Conservation (phyloP, 2,113 vertebrate genomes). For the Channa argus region DNA sequence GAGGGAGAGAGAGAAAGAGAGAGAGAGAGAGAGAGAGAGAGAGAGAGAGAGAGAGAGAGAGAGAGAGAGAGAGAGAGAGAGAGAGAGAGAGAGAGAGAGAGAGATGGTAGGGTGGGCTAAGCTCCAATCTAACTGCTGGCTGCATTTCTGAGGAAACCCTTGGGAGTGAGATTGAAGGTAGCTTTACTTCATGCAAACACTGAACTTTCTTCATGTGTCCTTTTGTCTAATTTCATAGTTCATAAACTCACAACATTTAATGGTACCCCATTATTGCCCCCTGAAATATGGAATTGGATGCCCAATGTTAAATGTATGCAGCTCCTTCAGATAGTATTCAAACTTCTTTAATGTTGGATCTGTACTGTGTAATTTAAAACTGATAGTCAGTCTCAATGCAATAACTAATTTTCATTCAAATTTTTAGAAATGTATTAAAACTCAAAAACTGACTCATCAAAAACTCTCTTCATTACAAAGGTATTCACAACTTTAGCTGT, state of each 20-base stretch:
- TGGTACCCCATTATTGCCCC: conserved; percentile 1
- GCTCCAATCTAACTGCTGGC: conserved; percentile 45
- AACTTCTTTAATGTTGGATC: too few relatives aligned
- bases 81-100: neutral
- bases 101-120: conserved; percentile 28
- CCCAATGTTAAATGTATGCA: conserved; percentile 16
- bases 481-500: too few relatives aligned
- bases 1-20: conserved; percentile 3
- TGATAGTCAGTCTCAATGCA: too few relatives aligned
- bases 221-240: conserved; percentile 58
- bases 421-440: too few relatives aligned
- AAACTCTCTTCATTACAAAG: too few relatives aligned
- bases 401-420: too few relatives aligned
- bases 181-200: conserved; percentile 45
- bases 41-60: conserved; percentile 12
- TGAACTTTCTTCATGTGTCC: conserved; percentile 39
- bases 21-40: conserved; percentile 6
- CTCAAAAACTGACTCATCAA: too few relatives aligned
- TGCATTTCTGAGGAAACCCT: conserved; percentile 51
- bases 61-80: conserved; percentile 18
- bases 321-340: too few relatives aligned
- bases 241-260: conserved; percentile 44
- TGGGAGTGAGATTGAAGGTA: conserved; percentile 30
- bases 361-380: too few relatives aligned
- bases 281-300: conserved; percentile 25